Conservation (phyloP, 2,888 invertebrate species). For the Taphrorychus bicolor region DNA sequence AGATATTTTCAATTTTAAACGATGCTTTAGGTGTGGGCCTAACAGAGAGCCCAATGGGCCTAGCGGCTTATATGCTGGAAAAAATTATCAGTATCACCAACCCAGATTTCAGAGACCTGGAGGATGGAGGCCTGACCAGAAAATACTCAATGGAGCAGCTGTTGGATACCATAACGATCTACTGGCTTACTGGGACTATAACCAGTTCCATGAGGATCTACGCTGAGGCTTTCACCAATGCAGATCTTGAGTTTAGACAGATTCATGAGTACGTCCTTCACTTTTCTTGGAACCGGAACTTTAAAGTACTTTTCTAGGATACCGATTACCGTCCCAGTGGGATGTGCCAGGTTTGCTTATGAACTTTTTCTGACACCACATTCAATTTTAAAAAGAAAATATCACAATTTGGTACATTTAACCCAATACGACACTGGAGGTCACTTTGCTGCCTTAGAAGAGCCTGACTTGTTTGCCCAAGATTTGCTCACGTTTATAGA, state of each 20-base stretch:
- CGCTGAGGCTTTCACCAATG: conserved; percentile 64
- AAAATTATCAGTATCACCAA: conserved; percentile 84
- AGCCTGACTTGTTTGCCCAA: conserved; percentile 38
- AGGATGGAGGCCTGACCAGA: conserved; percentile 72
- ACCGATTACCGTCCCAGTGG: conserved; percentile 60
- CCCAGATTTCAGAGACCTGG: conserved; percentile 57
- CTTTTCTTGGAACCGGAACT: no score
- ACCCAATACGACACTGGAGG: conserved; percentile 46
- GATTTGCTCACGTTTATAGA: conserved; percentile 41
- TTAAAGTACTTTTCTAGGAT: conserved; percentile 55
- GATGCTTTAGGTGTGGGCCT: conserved; percentile 67
- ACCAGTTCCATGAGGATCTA: conserved; percentile 79
- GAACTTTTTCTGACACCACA: conserved; percentile 71
- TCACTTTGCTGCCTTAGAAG: conserved; percentile 50
- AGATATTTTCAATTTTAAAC: neutral
- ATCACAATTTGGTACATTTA: conserved; percentile 68
- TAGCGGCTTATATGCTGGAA: conserved; percentile 90
- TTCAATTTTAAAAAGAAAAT: conserved; percentile 66
- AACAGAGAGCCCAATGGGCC: conserved; percentile 79
- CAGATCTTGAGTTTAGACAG: neutral
- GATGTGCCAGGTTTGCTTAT: conserved; percentile 72
- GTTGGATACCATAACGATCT: conserved; percentile 82
- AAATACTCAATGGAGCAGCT: conserved; percentile 73
- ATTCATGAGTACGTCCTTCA: neutral
- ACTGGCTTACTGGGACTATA: conserved; percentile 78